Conservation (phyloP, 2,888 invertebrate genomes). For the Koerneria pararmatus region DNA sequence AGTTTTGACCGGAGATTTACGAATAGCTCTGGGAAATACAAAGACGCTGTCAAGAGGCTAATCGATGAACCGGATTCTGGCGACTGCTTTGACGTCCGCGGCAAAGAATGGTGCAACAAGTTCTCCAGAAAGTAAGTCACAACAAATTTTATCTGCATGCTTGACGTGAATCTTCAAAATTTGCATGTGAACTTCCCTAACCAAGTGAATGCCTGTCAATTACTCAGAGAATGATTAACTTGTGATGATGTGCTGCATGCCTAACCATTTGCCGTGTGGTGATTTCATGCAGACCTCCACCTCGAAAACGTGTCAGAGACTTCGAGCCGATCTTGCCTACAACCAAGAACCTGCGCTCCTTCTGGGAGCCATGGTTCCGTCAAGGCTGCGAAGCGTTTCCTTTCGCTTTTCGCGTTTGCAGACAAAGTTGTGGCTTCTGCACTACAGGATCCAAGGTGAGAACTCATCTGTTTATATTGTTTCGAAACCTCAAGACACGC, state of each 20-base stretch:
- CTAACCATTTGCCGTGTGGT: too few relatives aligned
- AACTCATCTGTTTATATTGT: neutral
- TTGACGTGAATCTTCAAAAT: neutral
- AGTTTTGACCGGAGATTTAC: conserved; percentile 34
- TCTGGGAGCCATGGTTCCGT: conserved; percentile 23
- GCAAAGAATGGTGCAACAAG: conserved; percentile 31
- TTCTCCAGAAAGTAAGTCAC: conserved; percentile 28
- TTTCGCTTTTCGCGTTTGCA: conserved; percentile 53
- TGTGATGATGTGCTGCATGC: too few relatives aligned
- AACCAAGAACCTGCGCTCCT: neutral
- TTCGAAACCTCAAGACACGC: neutral
- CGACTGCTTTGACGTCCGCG: conserved; percentile 31
- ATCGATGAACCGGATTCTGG: conserved; percentile 25
- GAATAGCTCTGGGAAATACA: conserved; percentile 17
- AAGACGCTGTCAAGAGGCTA: conserved; percentile 13
- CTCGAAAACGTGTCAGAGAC: too few relatives aligned
- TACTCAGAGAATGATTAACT: too few relatives aligned
- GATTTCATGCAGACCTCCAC: too few relatives aligned
- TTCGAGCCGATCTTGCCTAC: too few relatives aligned
- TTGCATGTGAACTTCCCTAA: neutral
- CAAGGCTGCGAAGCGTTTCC: conserved; percentile 47
- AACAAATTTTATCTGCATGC: neutral
- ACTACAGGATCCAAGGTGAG: conserved; percentile 29
- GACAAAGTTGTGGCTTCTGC: conserved; percentile 53
- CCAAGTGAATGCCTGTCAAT: too few relatives aligned